Conservation (phyloP, 2,797 vertebrate species). For the Tauraco hartlaubi region DNA sequence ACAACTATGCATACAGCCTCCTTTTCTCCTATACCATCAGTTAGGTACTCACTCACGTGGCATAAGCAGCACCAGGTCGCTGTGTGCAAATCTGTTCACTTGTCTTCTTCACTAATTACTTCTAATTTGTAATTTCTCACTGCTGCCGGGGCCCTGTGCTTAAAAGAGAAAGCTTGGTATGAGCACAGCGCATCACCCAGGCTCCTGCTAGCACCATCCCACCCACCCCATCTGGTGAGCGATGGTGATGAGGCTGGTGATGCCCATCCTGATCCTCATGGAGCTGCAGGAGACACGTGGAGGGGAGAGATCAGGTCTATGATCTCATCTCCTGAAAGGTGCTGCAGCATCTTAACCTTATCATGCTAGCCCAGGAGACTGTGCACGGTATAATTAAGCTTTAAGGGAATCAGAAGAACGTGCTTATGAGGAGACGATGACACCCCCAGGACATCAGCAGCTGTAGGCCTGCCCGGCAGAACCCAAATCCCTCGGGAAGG, state of each 20-base stretch:
- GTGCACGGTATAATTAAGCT: accelerated
- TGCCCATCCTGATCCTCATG: background rate
- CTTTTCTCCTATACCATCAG: background rate
- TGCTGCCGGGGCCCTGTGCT: background rate
- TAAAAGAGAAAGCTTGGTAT: background rate
- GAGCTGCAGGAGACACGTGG: background rate
- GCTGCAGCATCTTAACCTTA: accelerated
- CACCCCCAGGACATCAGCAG: background rate
- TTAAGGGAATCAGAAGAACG: background rate
- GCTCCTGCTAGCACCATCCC: background rate
- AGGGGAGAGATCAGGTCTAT: background rate
- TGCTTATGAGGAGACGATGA: background rate
- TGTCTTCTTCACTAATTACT: background rate
- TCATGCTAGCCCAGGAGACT: background rate
- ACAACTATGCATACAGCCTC: accelerated
- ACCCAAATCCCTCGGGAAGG: background rate
- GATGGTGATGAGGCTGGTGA: background rate
- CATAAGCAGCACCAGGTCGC: background rate
- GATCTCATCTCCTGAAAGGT: background rate
- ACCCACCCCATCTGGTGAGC: too few species aligned
- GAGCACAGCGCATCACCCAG: background rate
- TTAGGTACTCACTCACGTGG: background rate
- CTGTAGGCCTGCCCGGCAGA: background rate
- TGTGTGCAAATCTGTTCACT: background rate
- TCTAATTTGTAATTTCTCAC: background rate